Base-by-base conservation (phyloP, 2,888 invertebrate genomes). In the Nymphalis polychloros region DNA sequence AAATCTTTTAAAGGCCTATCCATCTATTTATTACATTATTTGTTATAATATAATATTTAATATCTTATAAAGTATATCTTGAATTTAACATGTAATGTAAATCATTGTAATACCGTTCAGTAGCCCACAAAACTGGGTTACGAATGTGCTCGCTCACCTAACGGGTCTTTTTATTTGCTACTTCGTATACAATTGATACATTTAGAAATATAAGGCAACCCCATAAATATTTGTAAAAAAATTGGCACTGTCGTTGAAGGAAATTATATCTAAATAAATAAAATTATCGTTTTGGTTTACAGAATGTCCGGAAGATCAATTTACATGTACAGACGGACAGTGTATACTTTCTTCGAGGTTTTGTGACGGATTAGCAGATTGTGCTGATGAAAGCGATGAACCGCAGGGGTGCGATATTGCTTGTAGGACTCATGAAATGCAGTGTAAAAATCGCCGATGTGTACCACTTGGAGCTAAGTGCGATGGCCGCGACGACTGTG, bases 291-390 rank as follows among this genome's bases (percentile, higher is more conserved):
- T 19, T 49, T 47, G 13, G 20, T 35, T 84, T 85, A 60, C 79
- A 93, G 93, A 86, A 77, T 93, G 93, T 76, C 89, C 92, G 8
- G 79, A 82, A 69, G 82, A 88, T 69, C 89, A 93, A 76, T 92
- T 92, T 70, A 90, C 93, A 0, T 96, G 96, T 82, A 93, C 92
- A 59, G 93, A 94, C 79, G 95, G 95, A 19, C 88, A 91, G 72
- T 96, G 96, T 85, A 94, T 96, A 75, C 79, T 89, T 27, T 93
- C 93, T 68, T 90, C 93, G 59, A 90, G 94, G 66, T 95, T 96
- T 85, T 96, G 96, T 82, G 96, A 96, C 78, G 95, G 96, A 1
- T 86, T 93, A 63, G 85, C 91, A 1, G 95, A 96, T 81, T 96
- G 96, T 78, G 81, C 79, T 0, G 96, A 96, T 75, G 90, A 92